Evolutionary conservation across 2,888 invertebrate species (phyloP).

Genomic region (Icerya purchasi): DNA sequence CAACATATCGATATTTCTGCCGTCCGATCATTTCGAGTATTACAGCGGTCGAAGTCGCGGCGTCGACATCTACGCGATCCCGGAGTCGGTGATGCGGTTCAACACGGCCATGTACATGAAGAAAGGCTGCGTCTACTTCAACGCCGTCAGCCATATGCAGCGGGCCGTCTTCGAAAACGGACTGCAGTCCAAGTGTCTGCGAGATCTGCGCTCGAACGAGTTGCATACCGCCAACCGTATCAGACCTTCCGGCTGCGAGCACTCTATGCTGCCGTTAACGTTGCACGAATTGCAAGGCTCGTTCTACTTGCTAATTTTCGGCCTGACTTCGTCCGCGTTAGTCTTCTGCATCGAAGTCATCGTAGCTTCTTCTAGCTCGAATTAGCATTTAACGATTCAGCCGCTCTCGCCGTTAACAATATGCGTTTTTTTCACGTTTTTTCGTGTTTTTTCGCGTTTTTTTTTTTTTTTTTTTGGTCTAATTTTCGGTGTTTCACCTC

Average conservation of each 20-base stretch:
- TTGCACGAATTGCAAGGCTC: conserved; percentile 9
- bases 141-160: conserved; percentile 6
- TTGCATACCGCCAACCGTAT: neutral
- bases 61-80: neutral
- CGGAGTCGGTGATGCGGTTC: conserved; percentile 7
- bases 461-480: too few relatives aligned
- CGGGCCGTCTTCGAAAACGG: conserved; percentile 11
- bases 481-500: too few relatives aligned
- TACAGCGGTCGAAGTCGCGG: neutral
- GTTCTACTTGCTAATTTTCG: conserved; percentile 9
- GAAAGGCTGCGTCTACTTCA: conserved; percentile 10
- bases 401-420: too few relatives aligned
- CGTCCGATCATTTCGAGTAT: conserved; percentile 9
- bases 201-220: neutral
- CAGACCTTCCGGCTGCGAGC: neutral
- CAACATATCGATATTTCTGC: conserved; percentile 13
- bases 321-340: conserved; percentile 1
- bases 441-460: too few relatives aligned
- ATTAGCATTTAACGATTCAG: too few relatives aligned
- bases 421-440: too few relatives aligned
- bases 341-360: neutral
- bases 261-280: conserved; percentile 7
- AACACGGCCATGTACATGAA: conserved; percentile 11
- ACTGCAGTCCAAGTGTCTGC: conserved; percentile 9
- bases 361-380: too few relatives aligned